Conservation (phyloP, 2,888 invertebrate species). For the Clusia tigrina region DNA sequence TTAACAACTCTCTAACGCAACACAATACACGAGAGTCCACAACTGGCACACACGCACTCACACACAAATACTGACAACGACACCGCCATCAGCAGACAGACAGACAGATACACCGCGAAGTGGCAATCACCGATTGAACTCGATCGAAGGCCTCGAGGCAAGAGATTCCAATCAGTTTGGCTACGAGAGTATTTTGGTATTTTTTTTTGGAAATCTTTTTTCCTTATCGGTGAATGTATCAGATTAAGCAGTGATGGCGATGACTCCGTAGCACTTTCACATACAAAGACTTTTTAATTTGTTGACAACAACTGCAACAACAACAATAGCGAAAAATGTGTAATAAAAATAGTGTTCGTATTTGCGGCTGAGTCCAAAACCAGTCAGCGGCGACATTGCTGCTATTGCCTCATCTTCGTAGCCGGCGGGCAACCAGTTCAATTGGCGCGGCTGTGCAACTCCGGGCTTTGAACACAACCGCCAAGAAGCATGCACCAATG, state of each 20-base stretch:
- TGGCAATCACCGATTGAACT: background rate
- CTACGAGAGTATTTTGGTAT: too few species aligned
- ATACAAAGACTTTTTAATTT: background rate
- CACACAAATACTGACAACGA: background rate
- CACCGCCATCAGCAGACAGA: background rate
- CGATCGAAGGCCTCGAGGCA: slow-evolving; percentile 1
- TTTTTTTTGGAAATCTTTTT: background rate
- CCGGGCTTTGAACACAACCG: background rate
- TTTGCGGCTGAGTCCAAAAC: too few species aligned
- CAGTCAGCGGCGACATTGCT: slow-evolving; percentile 1
- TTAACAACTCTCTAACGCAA: background rate
- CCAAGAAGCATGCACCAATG: too few species aligned
- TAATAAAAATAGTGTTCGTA: too few species aligned
- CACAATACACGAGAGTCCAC: background rate
- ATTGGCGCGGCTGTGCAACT: background rate
- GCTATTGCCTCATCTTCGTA: background rate
- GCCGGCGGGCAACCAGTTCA: slow-evolving; percentile 4
- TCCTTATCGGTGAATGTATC: background rate
- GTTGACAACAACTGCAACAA: background rate
- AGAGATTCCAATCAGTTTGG: background rate
- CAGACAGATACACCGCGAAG: too few species aligned
- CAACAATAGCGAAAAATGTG: too few species aligned
- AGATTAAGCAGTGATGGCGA: background rate
- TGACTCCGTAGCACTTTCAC: background rate
- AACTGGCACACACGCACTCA: too few species aligned